Percentiles rank a stretch among this genome's conserved stretches.
Conservation (phyloP, 2,113 vertebrate genomes). For the Chaetops frenatus region DNA sequence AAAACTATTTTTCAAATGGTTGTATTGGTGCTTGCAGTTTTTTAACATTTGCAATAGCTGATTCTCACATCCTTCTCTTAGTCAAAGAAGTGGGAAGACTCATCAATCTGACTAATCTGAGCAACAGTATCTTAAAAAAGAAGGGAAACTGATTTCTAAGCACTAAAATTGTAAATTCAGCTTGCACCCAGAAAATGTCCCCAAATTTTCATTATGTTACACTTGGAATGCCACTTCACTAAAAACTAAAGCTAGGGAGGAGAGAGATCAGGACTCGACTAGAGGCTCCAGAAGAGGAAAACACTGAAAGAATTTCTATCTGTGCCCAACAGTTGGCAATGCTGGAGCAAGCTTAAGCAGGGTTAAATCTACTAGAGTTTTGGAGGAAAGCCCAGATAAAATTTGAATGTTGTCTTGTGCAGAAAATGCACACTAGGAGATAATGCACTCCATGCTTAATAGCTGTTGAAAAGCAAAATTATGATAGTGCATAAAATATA, state of each 20-base stretch:
- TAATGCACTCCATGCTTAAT: not conserved
- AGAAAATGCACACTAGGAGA: not conserved
- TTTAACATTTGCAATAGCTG: not conserved
- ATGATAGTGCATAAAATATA: not conserved
- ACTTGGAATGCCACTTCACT: not conserved
- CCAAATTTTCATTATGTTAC: not conserved
- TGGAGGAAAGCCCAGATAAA: not conserved
- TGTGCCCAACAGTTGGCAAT: not conserved
- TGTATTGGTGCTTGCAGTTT: not conserved
- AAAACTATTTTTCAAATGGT: not conserved
- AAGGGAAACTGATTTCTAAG: not conserved
- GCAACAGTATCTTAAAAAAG: not conserved
- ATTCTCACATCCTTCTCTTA: slow-evolving; percentile 1
- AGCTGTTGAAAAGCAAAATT: not conserved
- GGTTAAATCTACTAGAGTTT: not conserved
- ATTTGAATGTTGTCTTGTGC: not conserved
- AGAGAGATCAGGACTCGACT: not conserved
- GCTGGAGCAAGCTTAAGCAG: not conserved
- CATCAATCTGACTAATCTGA: slow-evolving; percentile 24
- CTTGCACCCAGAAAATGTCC: not conserved
- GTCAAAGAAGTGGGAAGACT: slow-evolving; percentile 12
- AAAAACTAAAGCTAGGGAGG: not conserved
- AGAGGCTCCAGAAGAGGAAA: not conserved
- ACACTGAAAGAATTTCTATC: not conserved
- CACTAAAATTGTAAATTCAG: not conserved